Evolutionary conservation across 2,797 vertebrate species (phyloP), one percentile per base, ranked within the genome.

Genomic region (Margarornis squamiger): DNA sequence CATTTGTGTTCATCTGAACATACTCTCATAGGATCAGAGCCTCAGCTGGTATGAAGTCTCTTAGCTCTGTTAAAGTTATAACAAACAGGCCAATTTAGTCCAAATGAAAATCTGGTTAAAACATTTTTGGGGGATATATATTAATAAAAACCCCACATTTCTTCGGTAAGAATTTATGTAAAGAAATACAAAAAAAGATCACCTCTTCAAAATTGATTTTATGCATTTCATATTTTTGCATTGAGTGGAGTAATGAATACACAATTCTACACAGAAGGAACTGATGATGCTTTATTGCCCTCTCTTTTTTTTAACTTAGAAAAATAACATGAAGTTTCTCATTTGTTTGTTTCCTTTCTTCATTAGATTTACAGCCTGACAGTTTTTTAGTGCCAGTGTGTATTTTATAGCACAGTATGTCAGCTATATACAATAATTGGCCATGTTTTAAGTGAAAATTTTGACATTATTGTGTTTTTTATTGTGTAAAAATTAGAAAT

Each of bases 401-500:
- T 86, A 41, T 72, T 73, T 90, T 84, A 72, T 24, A 73, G 43
- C 70, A 57, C 23, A 52, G 10, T 46, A 75, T 80, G 22, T 70
- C 65, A 82, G 29, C 23, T 8, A 19, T 36, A 34, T 20, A 21
- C 41, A 92, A 55, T 83, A 85, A 90, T 84, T 78, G 87, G 17
- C 48, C 5, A 9, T 43, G 46, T 86, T 97, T 94, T 79, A 95
- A 92, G 86, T 91, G 48, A 83, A 90, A 80, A 91, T 78, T 92
- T 91, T 78, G 12, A 91, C 81, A 72, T 63, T 32, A 65, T 54
- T 91, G 3, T 80, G 23, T 71, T 91, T 93, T 54, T 39, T 88
- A 20, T 96, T 95, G 80, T 85, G 39, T 82, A 91, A 92, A 93
- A 78, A 30, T 93, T 86, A 43, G 41, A 93, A 71, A 77, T 90